Conservation (phyloP, 53 echinoderm and acorn worm species). For the Echinarachnius parma region DNA sequence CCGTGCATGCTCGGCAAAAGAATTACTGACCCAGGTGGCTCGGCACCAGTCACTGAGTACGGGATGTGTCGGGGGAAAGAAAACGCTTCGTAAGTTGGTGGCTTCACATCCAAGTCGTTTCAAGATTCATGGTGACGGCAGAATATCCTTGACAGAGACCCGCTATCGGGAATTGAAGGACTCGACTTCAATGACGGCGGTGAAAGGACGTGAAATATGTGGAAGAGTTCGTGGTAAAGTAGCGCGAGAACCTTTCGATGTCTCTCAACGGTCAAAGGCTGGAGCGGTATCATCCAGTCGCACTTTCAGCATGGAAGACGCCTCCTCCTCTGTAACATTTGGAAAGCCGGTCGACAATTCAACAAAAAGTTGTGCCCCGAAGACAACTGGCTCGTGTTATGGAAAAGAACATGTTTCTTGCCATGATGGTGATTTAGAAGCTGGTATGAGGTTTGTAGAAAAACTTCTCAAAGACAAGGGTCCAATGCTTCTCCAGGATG, state of each 20-base stretch:
- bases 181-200: not conserved
- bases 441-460: slow-evolving; percentile 10
- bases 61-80: slow-evolving; percentile 7
- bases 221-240: not conserved
- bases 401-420: no score
- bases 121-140: slow-evolving; percentile 9
- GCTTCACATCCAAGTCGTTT: slow-evolving; percentile 7
- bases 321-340: no score
- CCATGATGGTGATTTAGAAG: slow-evolving; percentile 1
- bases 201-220: not conserved
- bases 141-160: not conserved
- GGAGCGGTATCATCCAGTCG: no score
- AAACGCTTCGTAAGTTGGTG: slow-evolving; percentile 7
- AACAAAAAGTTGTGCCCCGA: no score
- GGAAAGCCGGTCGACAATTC: no score
- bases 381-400: no score
- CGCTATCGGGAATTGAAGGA: slow-evolving; percentile 6
- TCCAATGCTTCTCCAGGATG: slow-evolving; percentile 12
- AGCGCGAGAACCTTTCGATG: not conserved
- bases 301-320: no score
- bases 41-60: slow-evolving; percentile 27
- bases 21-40: slow-evolving; percentile 6
- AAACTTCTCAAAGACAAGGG: not conserved
- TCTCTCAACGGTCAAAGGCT: no score
- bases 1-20: not conserved